Evolutionary conservation across 2,113 vertebrate genomes (phyloP), one percentile per base, ranked within the genome.

Genomic region (Plectropomus leopardus): DNA sequence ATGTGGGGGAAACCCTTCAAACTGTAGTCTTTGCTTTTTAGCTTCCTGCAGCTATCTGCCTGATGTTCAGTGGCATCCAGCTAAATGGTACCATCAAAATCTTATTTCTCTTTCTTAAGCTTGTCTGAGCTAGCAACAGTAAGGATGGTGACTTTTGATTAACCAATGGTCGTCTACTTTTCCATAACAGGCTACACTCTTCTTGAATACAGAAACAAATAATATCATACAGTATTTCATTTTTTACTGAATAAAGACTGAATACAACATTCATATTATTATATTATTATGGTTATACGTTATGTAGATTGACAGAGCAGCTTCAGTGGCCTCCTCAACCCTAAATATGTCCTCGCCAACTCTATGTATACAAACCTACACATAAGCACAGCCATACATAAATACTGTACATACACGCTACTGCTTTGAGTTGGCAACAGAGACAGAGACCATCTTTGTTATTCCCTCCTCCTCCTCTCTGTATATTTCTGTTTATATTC

Each of bases 401-500:
- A 68, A 75, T 55, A 75, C 65, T 34, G 65, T 61, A 79, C 71
- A 63, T 50, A 80, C 64, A 70, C 66, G 13, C 59, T 53, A 8
- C 59, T 73, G 70, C 60, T 83, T 71, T 64, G 36, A 76, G 67
- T 67, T 85, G 84, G 86, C 86, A 67, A 3, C 65, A 61, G 63
- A 83, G 28, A 91, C 84, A 89, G 80, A 80, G 69, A 78, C 55
- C 78, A 87, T 90, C 80, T 88, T 85, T 91, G 86, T 88, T 66
- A 55, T 15, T 9, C 40, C 34, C 24, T 45, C 7, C 45, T 17
- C 69, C 47, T 28, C 53, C 57, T 16, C 63, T 65, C 53, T 87
- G 59, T 86, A 59, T 82, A 76, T 85, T 81, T 90, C 90, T 90
- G 80, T 90, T 88, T 89, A 89, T 90, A 86, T 88, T 87, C 78